phyloP scores from a whole-genome alignment of 2,888 invertebrate species.

The Andrena bucephala region DNA sequence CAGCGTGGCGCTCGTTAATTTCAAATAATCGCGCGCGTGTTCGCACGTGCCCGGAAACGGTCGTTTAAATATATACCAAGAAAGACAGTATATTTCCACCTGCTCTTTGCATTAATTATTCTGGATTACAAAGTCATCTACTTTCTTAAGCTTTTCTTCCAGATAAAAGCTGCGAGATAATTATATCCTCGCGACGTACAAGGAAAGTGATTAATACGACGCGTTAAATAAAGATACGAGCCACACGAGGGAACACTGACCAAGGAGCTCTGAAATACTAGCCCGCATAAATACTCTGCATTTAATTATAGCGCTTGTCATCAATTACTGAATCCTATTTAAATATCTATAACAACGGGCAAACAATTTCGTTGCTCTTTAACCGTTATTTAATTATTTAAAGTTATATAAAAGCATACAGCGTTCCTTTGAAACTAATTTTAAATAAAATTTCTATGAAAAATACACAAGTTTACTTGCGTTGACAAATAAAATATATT shows the following conservation, averaged over 20 bases:
- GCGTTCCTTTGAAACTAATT: too few relatives aligned
- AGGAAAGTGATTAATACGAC: constrained; percentile 49
- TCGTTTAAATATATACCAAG: constrained; percentile 56
- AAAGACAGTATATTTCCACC: constrained; percentile 43
- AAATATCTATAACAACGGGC: neutral
- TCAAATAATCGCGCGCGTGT: constrained; percentile 59
- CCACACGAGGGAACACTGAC: neutral
- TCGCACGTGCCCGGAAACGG: constrained; percentile 64
- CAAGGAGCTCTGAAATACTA: neutral
- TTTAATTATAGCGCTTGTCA: too few relatives aligned
- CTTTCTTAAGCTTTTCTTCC: constrained; percentile 36
- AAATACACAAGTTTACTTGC: neutral
- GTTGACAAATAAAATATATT: neutral
- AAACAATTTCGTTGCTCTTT: neutral
- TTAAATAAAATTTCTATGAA: neutral
- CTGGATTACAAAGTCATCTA: constrained; percentile 42
- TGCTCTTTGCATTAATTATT: constrained; percentile 51
- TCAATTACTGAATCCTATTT: neutral
- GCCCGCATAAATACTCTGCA: constrained; percentile 27
- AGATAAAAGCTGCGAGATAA: constrained; percentile 37
- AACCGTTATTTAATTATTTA: too few relatives aligned
- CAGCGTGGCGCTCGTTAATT: constrained; percentile 53
- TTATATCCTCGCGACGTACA: constrained; percentile 37
- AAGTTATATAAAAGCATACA: too few relatives aligned
- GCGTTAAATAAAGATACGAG: constrained; percentile 37